Conservation (phyloP, 2,113 vertebrate genomes). For the Pogonocichla stellata region DNA sequence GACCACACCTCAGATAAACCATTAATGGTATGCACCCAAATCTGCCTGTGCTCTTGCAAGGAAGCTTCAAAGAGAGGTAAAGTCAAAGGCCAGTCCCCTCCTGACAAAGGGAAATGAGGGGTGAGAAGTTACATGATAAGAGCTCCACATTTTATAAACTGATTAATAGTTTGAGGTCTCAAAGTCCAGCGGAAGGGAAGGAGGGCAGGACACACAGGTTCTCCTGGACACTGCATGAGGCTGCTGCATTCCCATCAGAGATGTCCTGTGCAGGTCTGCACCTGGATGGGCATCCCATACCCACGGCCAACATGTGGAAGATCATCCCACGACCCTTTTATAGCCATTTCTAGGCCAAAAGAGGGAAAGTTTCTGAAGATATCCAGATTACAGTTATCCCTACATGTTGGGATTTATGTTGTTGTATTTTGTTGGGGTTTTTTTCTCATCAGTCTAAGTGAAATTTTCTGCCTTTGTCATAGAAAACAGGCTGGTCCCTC, state of each 20-base stretch:
- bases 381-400: not conserved
- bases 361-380: not conserved
- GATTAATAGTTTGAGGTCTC: not conserved
- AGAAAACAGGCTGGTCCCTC: not conserved
- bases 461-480: not conserved
- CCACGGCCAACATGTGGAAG: not conserved
- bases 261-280: not conserved
- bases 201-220: fast-evolving
- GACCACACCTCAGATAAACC: not conserved
- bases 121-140: not conserved
- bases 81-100: not conserved
- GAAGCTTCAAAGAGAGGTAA: not conserved
- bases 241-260: not conserved
- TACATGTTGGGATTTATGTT: fast-evolving
- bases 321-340: not conserved
- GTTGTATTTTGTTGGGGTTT: fast-evolving
- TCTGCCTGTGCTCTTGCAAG: not conserved
- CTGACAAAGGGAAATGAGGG: not conserved
- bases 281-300: not conserved
- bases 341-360: not conserved
- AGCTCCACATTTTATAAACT: not conserved
- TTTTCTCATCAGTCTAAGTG: not conserved
- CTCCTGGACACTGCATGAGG: not conserved
- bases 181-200: not conserved
- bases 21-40: not conserved